These are phyloP conservation scores for Acromyrmex charruanus DNA, from an alignment of 1,140 invertebrate species.

Conservation along the genomic window DNA sequence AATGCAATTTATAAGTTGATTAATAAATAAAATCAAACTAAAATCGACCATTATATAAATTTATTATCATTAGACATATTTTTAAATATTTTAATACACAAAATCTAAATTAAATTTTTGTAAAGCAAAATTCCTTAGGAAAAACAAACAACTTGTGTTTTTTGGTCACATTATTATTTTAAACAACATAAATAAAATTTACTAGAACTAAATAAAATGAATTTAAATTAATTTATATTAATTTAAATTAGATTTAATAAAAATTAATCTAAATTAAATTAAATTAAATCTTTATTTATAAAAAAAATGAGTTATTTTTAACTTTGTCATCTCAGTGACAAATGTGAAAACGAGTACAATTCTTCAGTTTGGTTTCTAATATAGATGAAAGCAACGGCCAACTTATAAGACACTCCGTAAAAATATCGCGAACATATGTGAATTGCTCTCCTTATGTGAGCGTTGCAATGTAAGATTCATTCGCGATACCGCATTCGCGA, in stretches of 20 bases:
- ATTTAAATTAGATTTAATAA: too few species aligned
- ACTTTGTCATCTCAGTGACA: neutral
- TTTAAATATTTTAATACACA: neutral
- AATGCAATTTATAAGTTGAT: neutral
- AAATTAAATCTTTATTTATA: neutral
- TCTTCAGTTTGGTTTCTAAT: neutral
- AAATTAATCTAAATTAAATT: too few species aligned
- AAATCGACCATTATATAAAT: neutral
- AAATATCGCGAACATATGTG: neutral
- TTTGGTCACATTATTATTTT: neutral
- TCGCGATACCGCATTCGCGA: constrained; percentile 41
- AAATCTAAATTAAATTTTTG: constrained; percentile 2
- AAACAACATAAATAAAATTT: too few species aligned
- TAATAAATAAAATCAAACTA: neutral
- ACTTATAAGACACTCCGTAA: neutral
- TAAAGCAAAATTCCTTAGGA: neutral
- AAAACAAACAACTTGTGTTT: neutral
- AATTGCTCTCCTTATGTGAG: constrained; percentile 1
- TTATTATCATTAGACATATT: too few species aligned
- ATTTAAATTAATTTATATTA: too few species aligned
- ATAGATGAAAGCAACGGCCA: neutral
- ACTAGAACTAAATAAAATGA: too few species aligned
- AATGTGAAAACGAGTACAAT: neutral
- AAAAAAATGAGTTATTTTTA: neutral
- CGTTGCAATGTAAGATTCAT: constrained; percentile 42